A percentile compares a stretch with the other conserved stretches of the same genome.
Evolutionary conservation across 2,113 vertebrate species (phyloP).

Genomic region (Pygoscelis adeliae): DNA sequence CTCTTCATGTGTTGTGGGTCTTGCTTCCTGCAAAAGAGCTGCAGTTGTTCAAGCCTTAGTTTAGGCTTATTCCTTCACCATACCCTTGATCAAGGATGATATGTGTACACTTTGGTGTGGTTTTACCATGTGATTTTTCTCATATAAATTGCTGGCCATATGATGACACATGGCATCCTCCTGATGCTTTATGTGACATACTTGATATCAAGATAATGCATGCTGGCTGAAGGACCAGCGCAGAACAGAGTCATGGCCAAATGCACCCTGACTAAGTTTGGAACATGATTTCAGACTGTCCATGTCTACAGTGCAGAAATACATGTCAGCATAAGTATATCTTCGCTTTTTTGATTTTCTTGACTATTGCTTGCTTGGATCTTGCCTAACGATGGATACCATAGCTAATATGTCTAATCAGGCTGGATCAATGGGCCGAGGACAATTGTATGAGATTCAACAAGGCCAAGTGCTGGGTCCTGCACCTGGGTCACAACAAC

Average conservation of each 20-base stretch:
- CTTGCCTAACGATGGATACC: not conserved
- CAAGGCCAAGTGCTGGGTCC: not conserved
- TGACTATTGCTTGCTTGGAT: not conserved
- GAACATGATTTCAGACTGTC: not conserved
- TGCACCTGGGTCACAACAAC: not conserved
- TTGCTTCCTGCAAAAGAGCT: not conserved
- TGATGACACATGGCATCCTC: not conserved
- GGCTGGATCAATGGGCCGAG: not conserved
- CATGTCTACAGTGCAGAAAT: not conserved
- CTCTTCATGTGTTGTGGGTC: not conserved
- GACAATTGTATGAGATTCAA: not conserved
- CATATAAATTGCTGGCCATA: not conserved
- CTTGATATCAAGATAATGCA: not conserved
- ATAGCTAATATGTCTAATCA: not conserved
- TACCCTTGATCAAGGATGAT: not conserved
- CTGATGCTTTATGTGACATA: not conserved
- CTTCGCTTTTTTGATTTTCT: not conserved
- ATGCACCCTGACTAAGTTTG: not conserved
- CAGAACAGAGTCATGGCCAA: not conserved
- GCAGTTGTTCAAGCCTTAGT: not conserved
- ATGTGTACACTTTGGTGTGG: not conserved
- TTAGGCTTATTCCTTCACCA: not conserved
- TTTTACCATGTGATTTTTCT: not conserved
- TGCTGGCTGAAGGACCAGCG: not conserved
- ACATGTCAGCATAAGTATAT: not conserved